These are phyloP conservation scores for Rhynchotus rufescens DNA, from an alignment of 2,797 vertebrate genomes.

Conservation along the genomic window DNA sequence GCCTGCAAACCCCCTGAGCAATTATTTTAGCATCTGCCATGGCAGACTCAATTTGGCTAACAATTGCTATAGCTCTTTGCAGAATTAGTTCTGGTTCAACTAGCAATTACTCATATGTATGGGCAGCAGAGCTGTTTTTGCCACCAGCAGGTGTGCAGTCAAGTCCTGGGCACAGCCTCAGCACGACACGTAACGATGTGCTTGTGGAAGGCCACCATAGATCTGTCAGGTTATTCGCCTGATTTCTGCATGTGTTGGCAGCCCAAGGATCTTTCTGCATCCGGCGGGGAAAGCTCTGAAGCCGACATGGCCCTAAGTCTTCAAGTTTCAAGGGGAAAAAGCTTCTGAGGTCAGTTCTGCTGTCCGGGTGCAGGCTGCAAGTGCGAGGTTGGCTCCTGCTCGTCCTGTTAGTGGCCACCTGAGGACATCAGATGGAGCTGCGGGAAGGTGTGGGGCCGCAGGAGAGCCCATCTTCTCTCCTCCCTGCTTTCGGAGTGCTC, in stretches of 20 bases:
- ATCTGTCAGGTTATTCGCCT: neutral
- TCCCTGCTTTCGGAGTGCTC: neutral
- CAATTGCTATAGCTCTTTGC: constrained; percentile 43
- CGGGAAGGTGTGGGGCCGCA: neutral
- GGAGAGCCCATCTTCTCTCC: neutral
- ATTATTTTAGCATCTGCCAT: constrained; percentile 65
- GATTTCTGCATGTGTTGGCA: neutral
- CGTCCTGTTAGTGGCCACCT: neutral
- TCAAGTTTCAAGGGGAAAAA: neutral
- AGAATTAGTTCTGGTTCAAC: constrained; percentile 66
- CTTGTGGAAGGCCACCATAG: neutral
- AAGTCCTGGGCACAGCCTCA: neutral
- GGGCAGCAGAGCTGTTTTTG: neutral
- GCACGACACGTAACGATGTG: neutral
- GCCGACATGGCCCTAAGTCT: neutral
- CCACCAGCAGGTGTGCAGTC: neutral
- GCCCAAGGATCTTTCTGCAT: neutral
- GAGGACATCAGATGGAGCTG: neutral
- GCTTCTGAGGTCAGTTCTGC: neutral
- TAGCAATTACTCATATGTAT: constrained; percentile 39
- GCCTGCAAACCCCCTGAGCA: constrained; percentile 55
- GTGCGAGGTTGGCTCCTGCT: neutral
- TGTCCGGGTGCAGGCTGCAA: neutral
- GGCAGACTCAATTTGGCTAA: constrained; percentile 51
- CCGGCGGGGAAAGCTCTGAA: neutral